These are phyloP conservation scores for Cheilosia soror DNA, from an alignment of 2,888 invertebrate genomes.

Conservation along the genomic window DNA sequence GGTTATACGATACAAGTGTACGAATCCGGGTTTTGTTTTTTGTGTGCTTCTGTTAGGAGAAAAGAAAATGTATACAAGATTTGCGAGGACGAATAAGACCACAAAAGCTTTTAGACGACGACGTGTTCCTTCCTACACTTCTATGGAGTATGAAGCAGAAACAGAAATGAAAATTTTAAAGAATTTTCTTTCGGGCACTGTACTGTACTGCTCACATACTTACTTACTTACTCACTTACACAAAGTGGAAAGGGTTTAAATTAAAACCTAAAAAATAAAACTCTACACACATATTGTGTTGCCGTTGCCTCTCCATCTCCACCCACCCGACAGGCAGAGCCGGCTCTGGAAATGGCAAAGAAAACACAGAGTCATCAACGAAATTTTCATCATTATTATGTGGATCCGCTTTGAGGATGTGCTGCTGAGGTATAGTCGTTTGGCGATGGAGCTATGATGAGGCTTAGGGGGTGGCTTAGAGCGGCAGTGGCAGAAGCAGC, in stretches of 20 bases:
- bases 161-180: constrained; percentile 47
- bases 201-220: constrained; percentile 52
- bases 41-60: constrained; percentile 44
- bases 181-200: constrained; percentile 61
- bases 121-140: constrained; percentile 69
- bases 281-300: constrained; percentile 46
- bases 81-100: constrained; percentile 70
- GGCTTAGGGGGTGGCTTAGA: constrained; percentile 61
- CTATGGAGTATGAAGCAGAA: constrained; percentile 15
- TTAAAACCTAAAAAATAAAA: constrained; percentile 73
- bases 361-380: constrained; percentile 73
- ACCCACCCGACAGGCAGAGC: constrained; percentile 4
- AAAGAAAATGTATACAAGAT: constrained; percentile 46
- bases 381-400: constrained; percentile 72
- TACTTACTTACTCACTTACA: constrained; percentile 67
- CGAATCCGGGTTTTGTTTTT: constrained; percentile 46
- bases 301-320: background rate
- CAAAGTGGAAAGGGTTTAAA: constrained; percentile 73
- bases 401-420: constrained; percentile 68
- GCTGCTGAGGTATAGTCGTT: constrained; percentile 60
- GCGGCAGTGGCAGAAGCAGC: constrained; percentile 18
- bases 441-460: constrained; percentile 26
- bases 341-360: constrained; percentile 54
- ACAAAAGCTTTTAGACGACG: constrained; percentile 72
- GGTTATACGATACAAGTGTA: constrained; percentile 29